phyloP scores from a whole-genome alignment of 2,888 invertebrate genomes.

The Drosophila anomelani region DNA sequence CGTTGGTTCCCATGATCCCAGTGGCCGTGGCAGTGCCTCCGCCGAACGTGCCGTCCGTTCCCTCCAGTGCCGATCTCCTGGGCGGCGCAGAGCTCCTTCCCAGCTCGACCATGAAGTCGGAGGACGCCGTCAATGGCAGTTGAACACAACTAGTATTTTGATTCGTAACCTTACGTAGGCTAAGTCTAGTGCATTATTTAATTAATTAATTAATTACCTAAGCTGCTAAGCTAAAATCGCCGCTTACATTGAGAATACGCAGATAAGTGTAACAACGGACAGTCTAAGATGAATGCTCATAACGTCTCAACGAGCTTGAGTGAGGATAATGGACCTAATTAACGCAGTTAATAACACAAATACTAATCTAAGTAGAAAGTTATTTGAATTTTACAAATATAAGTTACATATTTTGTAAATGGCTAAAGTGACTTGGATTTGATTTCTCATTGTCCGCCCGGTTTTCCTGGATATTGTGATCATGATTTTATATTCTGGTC shows the following conservation, averaged over 20 bases:
- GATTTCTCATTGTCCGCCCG: slow-evolving; percentile 1
- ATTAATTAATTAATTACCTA: slow-evolving; percentile 39
- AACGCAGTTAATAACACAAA: slow-evolving; percentile 51
- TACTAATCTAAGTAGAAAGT: slow-evolving; percentile 64
- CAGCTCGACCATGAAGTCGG: slow-evolving; percentile 63
- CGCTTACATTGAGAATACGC: slow-evolving; percentile 24
- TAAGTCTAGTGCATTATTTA: slow-evolving; percentile 57
- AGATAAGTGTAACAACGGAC: slow-evolving; percentile 26
- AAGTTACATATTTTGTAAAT: slow-evolving; percentile 59
- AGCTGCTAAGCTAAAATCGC: slow-evolving; percentile 48
- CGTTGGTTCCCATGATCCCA: slow-evolving; percentile 45
- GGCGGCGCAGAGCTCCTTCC: slow-evolving; percentile 53
- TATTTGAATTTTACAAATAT: slow-evolving; percentile 68
- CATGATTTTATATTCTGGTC: neutral
- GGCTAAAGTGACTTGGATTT: slow-evolving; percentile 30
- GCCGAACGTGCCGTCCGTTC: slow-evolving; percentile 34
- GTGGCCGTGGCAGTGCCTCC: slow-evolving; percentile 38
- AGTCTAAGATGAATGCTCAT: slow-evolving; percentile 66
- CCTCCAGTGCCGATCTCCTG: slow-evolving; percentile 66
- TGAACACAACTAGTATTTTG: slow-evolving; percentile 53
- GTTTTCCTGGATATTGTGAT: slow-evolving; percentile 5
- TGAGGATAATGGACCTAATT: slow-evolving; percentile 47
- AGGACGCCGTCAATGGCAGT: slow-evolving; percentile 60
- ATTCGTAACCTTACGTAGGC: slow-evolving; percentile 41
- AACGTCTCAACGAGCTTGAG: slow-evolving; percentile 53